Evolutionary conservation across 2,888 invertebrate genomes (phyloP), one percentile per base, ranked within the genome.

Genomic region (Caenorhabditis plicata): DNA sequence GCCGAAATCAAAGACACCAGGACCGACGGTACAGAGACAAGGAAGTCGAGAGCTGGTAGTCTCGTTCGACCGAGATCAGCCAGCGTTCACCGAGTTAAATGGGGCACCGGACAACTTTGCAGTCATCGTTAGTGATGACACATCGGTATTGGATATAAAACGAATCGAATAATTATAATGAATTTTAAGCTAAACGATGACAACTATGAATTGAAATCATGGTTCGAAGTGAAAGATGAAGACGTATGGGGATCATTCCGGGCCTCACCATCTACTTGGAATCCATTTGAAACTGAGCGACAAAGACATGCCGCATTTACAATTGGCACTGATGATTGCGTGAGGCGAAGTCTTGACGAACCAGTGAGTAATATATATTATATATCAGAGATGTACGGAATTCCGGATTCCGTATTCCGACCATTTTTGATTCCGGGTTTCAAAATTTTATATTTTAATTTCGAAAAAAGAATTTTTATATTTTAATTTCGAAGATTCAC

Each of bases 241-340:
- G 75, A 72, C 7, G 55, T 56, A 29, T 69, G 69, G 69, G 65
- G 65, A 7, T 32, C 65, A 17, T 68, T 40, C 49, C 65, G 76
- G 11, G 72, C 77, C 11, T 75, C 77, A 11, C 71, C 67, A 7
- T 74, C 76, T 32, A 71, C 66, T 4, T 76, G 68, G 61, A 70
- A 77, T 48, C 77, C 77, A 17, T 77, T 77, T 43, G 57, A 49
- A 39, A 61, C 64, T 20, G 63, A 65, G 17, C 42, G 62, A 15
- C 43, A 62, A 3, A 46, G 67, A 36, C 43, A 55, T 9, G 73
- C 77, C 2, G 55, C 71, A 9, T 78, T 77, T 45, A 56, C 73
- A n/a, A 69, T 78, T 23, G 78, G 77, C 22, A 68, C 69, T 17
- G 70, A 78, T 23, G 78, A 78, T 44, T 78, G 78, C 57, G 69